Evolutionary conservation across 2,888 invertebrate species (phyloP).

Genomic region (Cactoblastis cactorum): DNA sequence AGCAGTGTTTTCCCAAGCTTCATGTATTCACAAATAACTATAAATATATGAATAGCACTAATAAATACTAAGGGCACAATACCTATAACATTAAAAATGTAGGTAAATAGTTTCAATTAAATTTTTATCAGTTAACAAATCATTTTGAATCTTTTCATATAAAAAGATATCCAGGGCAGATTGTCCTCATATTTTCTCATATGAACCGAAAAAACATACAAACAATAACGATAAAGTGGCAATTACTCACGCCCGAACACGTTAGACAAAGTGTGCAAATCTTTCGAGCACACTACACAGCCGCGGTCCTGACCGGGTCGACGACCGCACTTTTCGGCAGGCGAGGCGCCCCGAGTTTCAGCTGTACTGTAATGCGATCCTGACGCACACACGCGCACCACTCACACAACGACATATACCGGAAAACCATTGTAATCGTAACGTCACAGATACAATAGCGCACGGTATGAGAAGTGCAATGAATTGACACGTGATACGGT

Average conservation of each 20-base stretch:
- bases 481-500: constrained; percentile 24
- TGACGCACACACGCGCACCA: constrained; percentile 47
- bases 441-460: constrained; percentile 35
- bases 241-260: background rate
- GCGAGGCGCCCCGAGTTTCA: constrained; percentile 76
- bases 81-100: too few species aligned
- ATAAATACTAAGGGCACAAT: too few species aligned
- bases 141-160: too few species aligned
- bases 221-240: too few species aligned
- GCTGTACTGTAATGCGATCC: constrained; percentile 78
- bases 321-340: constrained; percentile 76
- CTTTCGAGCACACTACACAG: constrained; percentile 44
- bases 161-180: too few species aligned
- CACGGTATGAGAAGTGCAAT: constrained; percentile 29
- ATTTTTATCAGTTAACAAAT: too few species aligned
- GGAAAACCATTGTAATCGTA: constrained; percentile 43
- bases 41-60: too few species aligned
- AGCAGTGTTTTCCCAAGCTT: too few species aligned
- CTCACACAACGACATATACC: constrained; percentile 29
- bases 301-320: constrained; percentile 71
- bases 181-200: too few species aligned
- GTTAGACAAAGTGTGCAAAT: constrained; percentile 48
- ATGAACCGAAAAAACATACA: too few species aligned
- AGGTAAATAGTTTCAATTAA: too few species aligned
- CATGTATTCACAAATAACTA: too few species aligned